Evolutionary conservation across 1,140 invertebrate genomes (phyloP).

Genomic region (Brachystomella parvula): DNA sequence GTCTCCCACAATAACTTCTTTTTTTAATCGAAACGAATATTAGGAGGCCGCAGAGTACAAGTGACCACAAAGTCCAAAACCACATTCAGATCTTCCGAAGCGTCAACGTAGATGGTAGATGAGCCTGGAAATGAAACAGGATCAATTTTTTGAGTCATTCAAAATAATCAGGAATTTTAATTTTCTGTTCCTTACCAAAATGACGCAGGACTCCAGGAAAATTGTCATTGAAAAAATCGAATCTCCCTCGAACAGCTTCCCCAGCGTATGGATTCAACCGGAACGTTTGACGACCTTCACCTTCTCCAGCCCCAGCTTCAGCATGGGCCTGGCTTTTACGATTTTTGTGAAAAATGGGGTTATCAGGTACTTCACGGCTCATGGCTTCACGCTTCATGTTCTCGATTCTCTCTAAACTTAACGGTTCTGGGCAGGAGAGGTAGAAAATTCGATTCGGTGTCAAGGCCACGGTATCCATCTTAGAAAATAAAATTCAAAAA

Average conservation of each 20-base stretch:
- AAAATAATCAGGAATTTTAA: background rate
- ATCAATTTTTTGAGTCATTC: background rate
- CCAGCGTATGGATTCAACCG: constrained; percentile 22
- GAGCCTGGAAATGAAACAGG: background rate
- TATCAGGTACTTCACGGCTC: constrained; percentile 6
- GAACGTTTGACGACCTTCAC: background rate
- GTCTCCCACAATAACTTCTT: no score
- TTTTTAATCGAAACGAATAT: constrained; percentile 4
- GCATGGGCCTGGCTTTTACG: background rate
- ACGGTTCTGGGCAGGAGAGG: constrained; percentile 16
- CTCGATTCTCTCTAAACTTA: background rate
- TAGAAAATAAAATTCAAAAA: background rate
- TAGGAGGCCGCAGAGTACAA: constrained; percentile 19
- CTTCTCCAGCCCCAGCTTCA: background rate
- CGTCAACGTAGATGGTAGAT: constrained; percentile 28
- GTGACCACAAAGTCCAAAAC: constrained; percentile 17
- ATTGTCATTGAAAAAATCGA: constrained; percentile 11
- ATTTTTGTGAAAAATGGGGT: constrained; percentile 1
- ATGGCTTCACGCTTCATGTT: constrained; percentile 13
- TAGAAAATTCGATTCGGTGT: constrained; percentile 27
- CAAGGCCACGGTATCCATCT: constrained; percentile 15
- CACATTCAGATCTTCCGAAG: constrained; percentile 1
- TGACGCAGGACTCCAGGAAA: constrained; percentile 9
- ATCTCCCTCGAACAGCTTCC: constrained; percentile 10
- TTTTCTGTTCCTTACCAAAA: constrained; percentile 18